Conservation (phyloP, 2,888 invertebrate species). For the Drosophila setosimentum region DNA sequence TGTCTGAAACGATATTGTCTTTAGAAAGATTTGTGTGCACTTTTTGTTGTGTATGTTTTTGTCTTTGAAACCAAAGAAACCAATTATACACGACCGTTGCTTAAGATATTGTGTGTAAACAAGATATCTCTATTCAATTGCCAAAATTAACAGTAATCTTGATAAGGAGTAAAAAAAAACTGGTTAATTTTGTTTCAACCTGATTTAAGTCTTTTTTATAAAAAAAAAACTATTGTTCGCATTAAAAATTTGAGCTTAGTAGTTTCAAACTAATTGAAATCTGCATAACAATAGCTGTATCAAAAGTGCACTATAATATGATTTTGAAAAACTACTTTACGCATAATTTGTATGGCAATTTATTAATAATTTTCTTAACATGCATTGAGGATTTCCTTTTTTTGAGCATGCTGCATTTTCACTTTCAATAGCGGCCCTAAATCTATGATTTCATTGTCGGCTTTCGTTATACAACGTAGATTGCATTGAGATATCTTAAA, state of each 20-base stretch:
- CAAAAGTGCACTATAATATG: not conserved
- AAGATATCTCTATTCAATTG: constrained; percentile 1
- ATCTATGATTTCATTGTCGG: not conserved
- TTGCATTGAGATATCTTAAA: not conserved
- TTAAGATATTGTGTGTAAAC: constrained; percentile 1
- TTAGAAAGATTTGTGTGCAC: not conserved
- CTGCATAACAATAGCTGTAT: not conserved
- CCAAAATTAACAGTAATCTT: constrained; percentile 7
- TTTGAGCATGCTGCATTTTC: not conserved
- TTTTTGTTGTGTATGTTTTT: not conserved
- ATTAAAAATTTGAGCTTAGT: not conserved
- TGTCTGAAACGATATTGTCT: constrained; percentile 24
- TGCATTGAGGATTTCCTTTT: not conserved
- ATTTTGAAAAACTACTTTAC: not conserved
- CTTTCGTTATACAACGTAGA: not conserved
- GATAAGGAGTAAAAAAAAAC: not conserved
- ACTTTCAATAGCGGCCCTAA: constrained; percentile 3
- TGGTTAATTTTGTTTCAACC: too few species aligned
- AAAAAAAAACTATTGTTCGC: too few species aligned
- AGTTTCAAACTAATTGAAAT: not conserved
- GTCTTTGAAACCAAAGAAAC: not conserved
- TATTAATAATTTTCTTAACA: not conserved
- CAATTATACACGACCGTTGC: constrained; percentile 8
- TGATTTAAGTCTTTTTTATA: not conserved
- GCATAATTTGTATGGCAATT: not conserved